phyloP scores from a whole-genome alignment of 2,113 vertebrate species.

The Heterocephalus glaber region DNA sequence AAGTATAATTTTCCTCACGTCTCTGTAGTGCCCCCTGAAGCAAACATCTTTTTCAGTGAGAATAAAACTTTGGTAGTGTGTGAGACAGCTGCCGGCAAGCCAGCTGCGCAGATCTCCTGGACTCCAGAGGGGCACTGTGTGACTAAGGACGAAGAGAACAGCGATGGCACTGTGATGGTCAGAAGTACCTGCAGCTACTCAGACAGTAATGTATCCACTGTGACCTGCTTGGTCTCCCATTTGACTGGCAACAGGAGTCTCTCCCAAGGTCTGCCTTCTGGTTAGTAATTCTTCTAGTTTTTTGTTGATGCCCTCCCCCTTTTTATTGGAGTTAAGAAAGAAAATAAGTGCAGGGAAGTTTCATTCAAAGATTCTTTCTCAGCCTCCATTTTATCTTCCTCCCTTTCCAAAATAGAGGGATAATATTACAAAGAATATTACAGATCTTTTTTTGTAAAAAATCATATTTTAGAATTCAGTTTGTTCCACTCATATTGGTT shows the following conservation, averaged over 20 bases:
- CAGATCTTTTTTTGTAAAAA: background rate
- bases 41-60: background rate
- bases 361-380: background rate
- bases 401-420: background rate
- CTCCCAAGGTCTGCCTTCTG: background rate
- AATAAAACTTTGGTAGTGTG: conserved; percentile 47
- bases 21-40: conserved; percentile 73
- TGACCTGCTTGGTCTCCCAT: conserved; percentile 79
- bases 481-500: background rate
- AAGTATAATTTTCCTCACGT: background rate
- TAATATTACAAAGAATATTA: background rate
- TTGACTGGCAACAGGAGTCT: conserved; percentile 64
- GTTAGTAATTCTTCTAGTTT: background rate
- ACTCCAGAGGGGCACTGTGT: conserved; percentile 58
- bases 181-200: conserved; percentile 58
- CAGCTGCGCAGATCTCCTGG: conserved; percentile 82
- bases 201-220: background rate
- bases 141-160: background rate
- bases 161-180: conserved; percentile 74
- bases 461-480: background rate
- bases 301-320: background rate
- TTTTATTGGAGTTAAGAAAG: background rate
- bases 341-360: background rate
- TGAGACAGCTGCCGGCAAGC: conserved; percentile 75
- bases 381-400: background rate